phyloP scores from a whole-genome alignment of 2,888 invertebrate genomes.

The Amiota communis region DNA sequence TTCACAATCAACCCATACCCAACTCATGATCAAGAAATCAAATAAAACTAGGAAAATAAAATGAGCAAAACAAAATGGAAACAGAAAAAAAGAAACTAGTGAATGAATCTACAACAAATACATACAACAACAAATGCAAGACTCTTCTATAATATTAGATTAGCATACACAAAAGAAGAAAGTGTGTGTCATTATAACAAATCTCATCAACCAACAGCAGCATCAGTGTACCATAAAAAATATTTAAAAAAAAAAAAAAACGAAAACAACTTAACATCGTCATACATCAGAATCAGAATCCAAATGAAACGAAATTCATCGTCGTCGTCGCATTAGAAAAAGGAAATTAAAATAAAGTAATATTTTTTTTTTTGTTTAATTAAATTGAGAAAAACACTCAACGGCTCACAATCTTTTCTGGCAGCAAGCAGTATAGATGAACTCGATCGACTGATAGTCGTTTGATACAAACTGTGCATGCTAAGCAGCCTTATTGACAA shows the following conservation, averaged over 20 bases:
- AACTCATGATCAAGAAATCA: slow-evolving; percentile 39
- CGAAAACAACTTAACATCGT: too few species aligned
- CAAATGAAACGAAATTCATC: too few species aligned
- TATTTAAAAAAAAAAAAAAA: too few species aligned
- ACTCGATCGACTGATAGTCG: too few species aligned
- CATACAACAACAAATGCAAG: slow-evolving; percentile 44
- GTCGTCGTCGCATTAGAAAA: too few species aligned
- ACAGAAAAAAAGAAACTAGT: slow-evolving; percentile 57
- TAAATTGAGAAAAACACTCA: too few species aligned
- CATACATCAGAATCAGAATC: too few species aligned
- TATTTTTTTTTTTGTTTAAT: too few species aligned
- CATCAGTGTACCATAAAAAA: background rate
- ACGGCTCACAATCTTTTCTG: too few species aligned
- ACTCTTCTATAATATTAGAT: slow-evolving; percentile 35
- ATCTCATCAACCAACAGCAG: slow-evolving; percentile 31
- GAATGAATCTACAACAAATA: slow-evolving; percentile 31
- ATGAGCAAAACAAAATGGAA: slow-evolving; percentile 48
- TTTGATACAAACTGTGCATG: too few species aligned
- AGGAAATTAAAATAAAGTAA: too few species aligned
- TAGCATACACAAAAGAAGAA: slow-evolving; percentile 30
- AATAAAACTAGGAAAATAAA: slow-evolving; percentile 64
- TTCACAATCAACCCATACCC: slow-evolving; percentile 3
- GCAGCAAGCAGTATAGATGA: too few species aligned
- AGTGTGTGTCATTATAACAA: slow-evolving; percentile 24
- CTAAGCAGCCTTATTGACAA: background rate